These are phyloP conservation scores for Pilophorus perplexus DNA, from an alignment of 2,888 invertebrate genomes.

Conservation along the genomic window DNA sequence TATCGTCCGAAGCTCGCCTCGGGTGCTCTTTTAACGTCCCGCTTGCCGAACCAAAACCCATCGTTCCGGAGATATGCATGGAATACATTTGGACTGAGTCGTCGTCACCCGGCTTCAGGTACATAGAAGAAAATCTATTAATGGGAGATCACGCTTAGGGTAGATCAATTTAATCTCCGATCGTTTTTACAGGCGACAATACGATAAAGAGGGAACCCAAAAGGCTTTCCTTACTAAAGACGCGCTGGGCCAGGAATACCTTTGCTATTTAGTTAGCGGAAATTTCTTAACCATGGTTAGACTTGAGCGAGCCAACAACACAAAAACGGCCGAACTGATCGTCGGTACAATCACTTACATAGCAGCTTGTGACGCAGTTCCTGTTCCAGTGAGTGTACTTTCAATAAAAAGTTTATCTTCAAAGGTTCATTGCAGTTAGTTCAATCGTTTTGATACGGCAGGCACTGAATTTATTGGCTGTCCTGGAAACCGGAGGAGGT, in stretches of 20 bases:
- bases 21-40: slow-evolving; percentile 47
- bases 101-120: slow-evolving; percentile 42
- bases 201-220: slow-evolving; percentile 57
- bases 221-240: slow-evolving; percentile 84
- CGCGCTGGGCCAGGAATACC: slow-evolving; percentile 76
- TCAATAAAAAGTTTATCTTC: too few relatives aligned
- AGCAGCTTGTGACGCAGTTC: slow-evolving; percentile 79
- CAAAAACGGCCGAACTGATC: slow-evolving; percentile 60
- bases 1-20: slow-evolving; percentile 47
- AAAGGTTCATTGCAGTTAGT: neutral
- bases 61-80: slow-evolving; percentile 81
- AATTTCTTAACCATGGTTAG: slow-evolving; percentile 63
- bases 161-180: too few relatives aligned
- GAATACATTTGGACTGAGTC: slow-evolving; percentile 88
- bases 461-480: slow-evolving; percentile 76
- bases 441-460: slow-evolving; percentile 53
- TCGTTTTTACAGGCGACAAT: slow-evolving; percentile 13
- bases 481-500: slow-evolving; percentile 73
- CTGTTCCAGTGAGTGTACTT: slow-evolving; percentile 63
- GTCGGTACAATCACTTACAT: slow-evolving; percentile 73
- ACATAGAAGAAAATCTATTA: neutral
- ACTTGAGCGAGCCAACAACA: slow-evolving; percentile 64
- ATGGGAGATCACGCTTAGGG: too few relatives aligned
- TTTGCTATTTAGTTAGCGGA: slow-evolving; percentile 65
- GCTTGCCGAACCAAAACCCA: slow-evolving; percentile 54